A percentile compares a stretch with the other conserved stretches of the same genome.
Evolutionary conservation across 2,113 vertebrate species (phyloP).

Genomic region (Notiomystis cincta): DNA sequence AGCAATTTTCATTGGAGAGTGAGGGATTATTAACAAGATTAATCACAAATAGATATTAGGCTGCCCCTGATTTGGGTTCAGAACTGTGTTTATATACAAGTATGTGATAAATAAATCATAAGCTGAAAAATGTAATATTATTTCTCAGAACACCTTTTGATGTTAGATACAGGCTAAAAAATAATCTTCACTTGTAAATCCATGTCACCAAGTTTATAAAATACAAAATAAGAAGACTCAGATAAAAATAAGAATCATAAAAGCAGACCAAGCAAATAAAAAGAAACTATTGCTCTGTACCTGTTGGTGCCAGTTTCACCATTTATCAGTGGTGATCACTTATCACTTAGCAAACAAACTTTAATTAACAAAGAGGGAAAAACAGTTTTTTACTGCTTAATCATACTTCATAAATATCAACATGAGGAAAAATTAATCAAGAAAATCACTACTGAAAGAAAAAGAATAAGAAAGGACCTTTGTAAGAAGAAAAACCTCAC

Average conservation of each 20-base stretch:
- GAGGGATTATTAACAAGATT: slow-evolving; percentile 53
- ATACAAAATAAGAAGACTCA: slow-evolving; percentile 1
- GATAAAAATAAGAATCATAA: slow-evolving; percentile 13
- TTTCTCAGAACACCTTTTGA: slow-evolving; percentile 50
- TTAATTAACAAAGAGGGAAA: background rate
- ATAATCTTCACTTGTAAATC: slow-evolving; percentile 57
- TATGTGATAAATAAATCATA: slow-evolving; percentile 56
- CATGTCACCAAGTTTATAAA: slow-evolving; percentile 2
- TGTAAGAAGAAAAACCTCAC: background rate
- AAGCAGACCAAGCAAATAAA: background rate
- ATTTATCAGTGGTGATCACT: background rate
- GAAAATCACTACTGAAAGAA: background rate
- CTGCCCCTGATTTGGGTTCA: background rate
- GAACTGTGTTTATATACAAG: background rate
- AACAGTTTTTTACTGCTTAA: background rate
- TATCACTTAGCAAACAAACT: background rate
- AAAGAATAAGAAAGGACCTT: background rate
- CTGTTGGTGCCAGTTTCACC: background rate
- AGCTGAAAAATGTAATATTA: slow-evolving; percentile 24
- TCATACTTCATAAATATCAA: background rate
- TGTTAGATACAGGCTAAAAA: slow-evolving; percentile 62
- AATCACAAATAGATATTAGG: slow-evolving; percentile 48
- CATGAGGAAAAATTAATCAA: background rate
- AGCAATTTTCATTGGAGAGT: slow-evolving; percentile 7
- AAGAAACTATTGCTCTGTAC: background rate